Evolutionary conservation across 2,113 vertebrate genomes (phyloP).

Genomic region (Panthera leo): DNA sequence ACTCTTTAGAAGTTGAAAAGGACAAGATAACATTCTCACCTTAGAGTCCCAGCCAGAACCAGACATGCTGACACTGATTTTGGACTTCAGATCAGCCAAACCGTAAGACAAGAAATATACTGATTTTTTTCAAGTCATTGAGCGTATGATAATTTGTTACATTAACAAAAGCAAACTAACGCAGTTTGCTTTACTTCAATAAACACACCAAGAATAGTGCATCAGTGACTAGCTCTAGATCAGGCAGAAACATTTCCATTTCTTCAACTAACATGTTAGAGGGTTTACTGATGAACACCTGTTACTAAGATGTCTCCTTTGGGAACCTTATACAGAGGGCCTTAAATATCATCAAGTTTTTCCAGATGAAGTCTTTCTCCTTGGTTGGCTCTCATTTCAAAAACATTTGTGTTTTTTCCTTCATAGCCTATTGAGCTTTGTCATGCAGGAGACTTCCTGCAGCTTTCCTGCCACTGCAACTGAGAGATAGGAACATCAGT

Average conservation of each 20-base stretch:
- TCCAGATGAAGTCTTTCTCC: background rate
- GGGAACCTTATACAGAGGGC: background rate
- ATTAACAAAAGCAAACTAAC: background rate
- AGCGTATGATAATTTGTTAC: background rate
- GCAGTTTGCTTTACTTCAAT: background rate
- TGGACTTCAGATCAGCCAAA: background rate
- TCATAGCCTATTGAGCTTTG: background rate
- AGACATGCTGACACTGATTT: background rate
- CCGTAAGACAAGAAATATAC: background rate
- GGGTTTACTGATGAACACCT: background rate
- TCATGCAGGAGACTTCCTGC: background rate
- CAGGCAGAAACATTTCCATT: background rate
- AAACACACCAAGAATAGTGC: background rate
- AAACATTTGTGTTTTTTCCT: background rate
- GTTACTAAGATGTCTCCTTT: background rate
- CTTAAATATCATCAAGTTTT: background rate
- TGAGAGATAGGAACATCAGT: background rate
- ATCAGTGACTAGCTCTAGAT: background rate
- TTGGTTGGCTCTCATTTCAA: background rate
- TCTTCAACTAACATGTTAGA: background rate
- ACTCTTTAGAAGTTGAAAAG: background rate
- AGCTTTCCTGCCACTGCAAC: background rate
- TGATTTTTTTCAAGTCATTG: background rate
- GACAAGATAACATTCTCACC: too few relatives aligned
- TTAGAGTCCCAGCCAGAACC: background rate